These are phyloP conservation scores for Actinernus sp. DNA, from an alignment of 92 coral and sea anemone genomes.

Conservation along the genomic window DNA sequence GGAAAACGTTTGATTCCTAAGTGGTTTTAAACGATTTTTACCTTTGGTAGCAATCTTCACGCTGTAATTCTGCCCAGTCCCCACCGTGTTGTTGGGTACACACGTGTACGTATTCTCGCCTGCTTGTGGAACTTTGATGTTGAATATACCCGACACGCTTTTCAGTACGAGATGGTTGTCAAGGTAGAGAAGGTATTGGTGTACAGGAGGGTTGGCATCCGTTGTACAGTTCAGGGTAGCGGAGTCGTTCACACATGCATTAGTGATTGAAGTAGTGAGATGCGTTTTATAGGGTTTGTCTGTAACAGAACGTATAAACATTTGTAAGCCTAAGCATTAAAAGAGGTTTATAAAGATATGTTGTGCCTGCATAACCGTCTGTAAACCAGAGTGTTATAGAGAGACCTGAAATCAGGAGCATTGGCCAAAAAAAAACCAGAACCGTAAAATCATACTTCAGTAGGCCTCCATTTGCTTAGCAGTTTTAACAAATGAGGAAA, in stretches of 20 bases:
- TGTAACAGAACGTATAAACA: too few species aligned
- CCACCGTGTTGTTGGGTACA: constrained; percentile 21
- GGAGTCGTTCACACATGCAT: constrained; percentile 14
- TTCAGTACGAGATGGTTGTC: constrained; percentile 11
- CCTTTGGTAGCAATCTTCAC: background rate
- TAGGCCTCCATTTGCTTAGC: too few species aligned
- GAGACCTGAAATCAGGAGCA: too few species aligned
- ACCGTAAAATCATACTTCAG: too few species aligned
- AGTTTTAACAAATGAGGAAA: too few species aligned
- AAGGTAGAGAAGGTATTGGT: constrained; percentile 6
- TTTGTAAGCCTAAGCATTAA: too few species aligned
- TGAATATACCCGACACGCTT: constrained; percentile 19
- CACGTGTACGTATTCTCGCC: constrained; percentile 12
- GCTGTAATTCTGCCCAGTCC: constrained; percentile 9
- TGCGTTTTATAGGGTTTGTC: constrained; percentile 22
- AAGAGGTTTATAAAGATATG: too few species aligned
- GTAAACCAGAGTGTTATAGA: too few species aligned
- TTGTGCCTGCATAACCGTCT: too few species aligned
- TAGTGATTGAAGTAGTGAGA: constrained; percentile 1
- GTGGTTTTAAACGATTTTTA: too few species aligned
- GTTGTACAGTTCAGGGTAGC: constrained; percentile 16
- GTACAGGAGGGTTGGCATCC: constrained; percentile 12
- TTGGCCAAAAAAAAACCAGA: too few species aligned
- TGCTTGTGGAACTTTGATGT: constrained; percentile 1
- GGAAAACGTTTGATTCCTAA: too few species aligned